Evolutionary conservation across 2,797 vertebrate species (phyloP).

Genomic region (Rhabdomys pumilio): DNA sequence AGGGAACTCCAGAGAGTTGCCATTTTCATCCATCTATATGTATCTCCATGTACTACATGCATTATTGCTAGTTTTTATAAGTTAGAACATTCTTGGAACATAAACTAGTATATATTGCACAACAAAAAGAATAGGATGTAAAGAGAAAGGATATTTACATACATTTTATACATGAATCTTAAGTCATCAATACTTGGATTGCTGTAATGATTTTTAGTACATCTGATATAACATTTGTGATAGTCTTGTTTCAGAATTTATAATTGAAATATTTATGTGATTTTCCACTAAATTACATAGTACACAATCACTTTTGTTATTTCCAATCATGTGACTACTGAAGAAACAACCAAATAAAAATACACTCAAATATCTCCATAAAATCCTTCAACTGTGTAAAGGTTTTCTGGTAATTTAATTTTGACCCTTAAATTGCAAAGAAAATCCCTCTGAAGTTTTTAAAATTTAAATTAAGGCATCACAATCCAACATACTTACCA

Average conservation of each 20-base stretch:
- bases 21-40: background rate
- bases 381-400: background rate
- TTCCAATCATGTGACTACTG: background rate
- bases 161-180: background rate
- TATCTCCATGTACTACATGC: background rate
- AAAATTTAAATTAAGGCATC: slow-evolving; percentile 66
- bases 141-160: background rate
- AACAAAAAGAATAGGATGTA: background rate
- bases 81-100: background rate
- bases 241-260: background rate
- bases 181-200: background rate
- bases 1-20: background rate
- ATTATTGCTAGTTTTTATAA: background rate
- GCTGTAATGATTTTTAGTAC: background rate
- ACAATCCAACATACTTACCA: slow-evolving; percentile 53
- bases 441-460: background rate
- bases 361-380: background rate
- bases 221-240: background rate
- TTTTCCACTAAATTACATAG: background rate
- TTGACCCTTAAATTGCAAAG: slow-evolving; percentile 25
- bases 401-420: slow-evolving; percentile 18
- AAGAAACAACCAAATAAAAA: slow-evolving; percentile 36
- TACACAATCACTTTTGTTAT: background rate
- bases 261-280: background rate
- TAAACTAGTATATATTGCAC: background rate